phyloP scores from a whole-genome alignment of 2,113 vertebrate species.

The Mandrillus leucophaeus region DNA sequence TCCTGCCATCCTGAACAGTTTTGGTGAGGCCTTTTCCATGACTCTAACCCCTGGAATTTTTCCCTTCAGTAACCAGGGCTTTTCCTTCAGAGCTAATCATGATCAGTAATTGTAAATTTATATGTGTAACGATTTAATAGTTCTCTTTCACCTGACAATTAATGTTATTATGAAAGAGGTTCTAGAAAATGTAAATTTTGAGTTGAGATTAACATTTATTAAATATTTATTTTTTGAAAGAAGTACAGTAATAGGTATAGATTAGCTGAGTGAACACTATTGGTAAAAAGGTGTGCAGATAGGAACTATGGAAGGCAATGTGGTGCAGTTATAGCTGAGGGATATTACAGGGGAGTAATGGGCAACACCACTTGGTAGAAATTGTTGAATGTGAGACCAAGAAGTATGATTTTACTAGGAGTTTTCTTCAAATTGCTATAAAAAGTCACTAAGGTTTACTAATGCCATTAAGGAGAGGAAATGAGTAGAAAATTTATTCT shows the following conservation, averaged over 20 bases:
- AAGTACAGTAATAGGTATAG: not conserved
- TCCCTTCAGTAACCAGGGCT: not conserved
- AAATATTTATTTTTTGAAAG: not conserved
- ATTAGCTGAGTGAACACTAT: not conserved
- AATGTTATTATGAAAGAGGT: not conserved
- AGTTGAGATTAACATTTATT: conserved; percentile 29
- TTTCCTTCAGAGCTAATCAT: not conserved
- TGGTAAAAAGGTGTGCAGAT: not conserved
- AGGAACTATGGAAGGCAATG: not conserved
- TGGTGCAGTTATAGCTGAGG: not conserved
- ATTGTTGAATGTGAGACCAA: not conserved
- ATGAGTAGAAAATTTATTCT: conserved; percentile 42
- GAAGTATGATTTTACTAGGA: not conserved
- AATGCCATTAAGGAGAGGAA: not conserved
- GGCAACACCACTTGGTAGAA: not conserved
- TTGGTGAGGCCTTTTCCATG: not conserved
- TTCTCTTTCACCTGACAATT: not conserved
- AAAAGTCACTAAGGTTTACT: not conserved
- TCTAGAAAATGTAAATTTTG: conserved; percentile 7
- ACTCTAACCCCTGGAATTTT: not conserved
- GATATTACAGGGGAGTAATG: not conserved
- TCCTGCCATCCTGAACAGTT: not conserved
- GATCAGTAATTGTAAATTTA: not conserved
- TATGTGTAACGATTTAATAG: not conserved
- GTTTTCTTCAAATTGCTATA: not conserved